These are phyloP conservation scores for western clawed frog (Xenopus tropicalis) DNA, from an alignment of 2,113 vertebrate genomes.

Conservation along the genomic window UCB_Xtro_10.0 CM004445.2:110803501-110804000, in stretches of 20 bases:
- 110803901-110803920: conserved; percentile 83
- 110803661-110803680: conserved; percentile 86
- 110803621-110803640: conserved; percentile 87
- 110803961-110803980: too few species aligned
- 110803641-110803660: conserved; percentile 83
- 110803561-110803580: too few species aligned
- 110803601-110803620: conserved; percentile 24
- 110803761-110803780: conserved; percentile 81
- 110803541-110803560: too few species aligned
- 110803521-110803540: too few species aligned
- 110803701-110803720: conserved; percentile 84
- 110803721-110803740: conserved; percentile 84
- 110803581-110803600: not conserved
- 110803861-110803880: conserved; percentile 83
- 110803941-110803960: too few species aligned
- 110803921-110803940: conserved; percentile 60
- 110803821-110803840: conserved; percentile 94
- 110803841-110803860: conserved; percentile 94
- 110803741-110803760: conserved; percentile 78
- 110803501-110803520: too few species aligned
- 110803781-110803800: conserved; percentile 85
- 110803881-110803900: conserved; percentile 86
- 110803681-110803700: conserved; percentile 91
- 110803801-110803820: conserved; percentile 93
- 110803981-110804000: too few species aligned